Conservation (phyloP, 2,113 vertebrate genomes). For the Spea bombifrons region DNA sequence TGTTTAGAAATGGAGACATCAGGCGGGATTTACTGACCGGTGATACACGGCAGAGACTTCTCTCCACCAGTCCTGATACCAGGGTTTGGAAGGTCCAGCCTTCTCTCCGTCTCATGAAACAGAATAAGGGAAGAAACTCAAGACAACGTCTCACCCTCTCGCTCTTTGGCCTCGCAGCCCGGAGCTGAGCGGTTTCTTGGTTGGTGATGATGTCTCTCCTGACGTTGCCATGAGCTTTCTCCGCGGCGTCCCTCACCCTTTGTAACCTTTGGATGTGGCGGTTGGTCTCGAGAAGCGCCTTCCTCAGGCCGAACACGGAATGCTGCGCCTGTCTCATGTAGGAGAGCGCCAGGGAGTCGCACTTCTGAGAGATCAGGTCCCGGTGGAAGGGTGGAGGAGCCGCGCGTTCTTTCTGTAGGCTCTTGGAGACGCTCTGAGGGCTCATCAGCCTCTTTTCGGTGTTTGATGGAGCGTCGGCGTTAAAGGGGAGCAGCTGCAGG, state of each 20-base stretch:
- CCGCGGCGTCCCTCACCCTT: constrained; percentile 2
- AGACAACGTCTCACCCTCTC: constrained; percentile 21
- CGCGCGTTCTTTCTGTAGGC: not conserved
- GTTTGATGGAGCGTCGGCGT: not conserved
- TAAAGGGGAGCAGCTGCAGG: not conserved
- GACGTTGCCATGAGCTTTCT: constrained; percentile 23
- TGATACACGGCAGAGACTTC: not conserved
- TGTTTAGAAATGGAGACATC: not conserved
- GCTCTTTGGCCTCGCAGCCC: constrained; percentile 10
- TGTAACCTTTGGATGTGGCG: constrained; percentile 21
- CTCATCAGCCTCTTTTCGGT: not conserved
- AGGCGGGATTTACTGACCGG: not conserved
- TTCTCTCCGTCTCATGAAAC: no score
- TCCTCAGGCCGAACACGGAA: constrained; percentile 12
- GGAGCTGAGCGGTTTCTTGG: constrained; percentile 10
- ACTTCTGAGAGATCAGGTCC: constrained; percentile 1
- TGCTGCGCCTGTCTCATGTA: constrained; percentile 29
- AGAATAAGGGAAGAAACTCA: not conserved
- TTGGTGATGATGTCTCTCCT: constrained; percentile 32
- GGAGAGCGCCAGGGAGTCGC: constrained; percentile 3
- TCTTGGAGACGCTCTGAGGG: not conserved
- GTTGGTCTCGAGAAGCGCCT: constrained; percentile 18
- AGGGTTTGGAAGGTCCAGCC: no score
- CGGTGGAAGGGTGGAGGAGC: constrained; percentile 19
- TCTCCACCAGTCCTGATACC: no score